These are phyloP conservation scores for Parazoanthus swiftii DNA, from an alignment of 92 coral and sea anemone genomes.

Conservation along the genomic window DNA sequence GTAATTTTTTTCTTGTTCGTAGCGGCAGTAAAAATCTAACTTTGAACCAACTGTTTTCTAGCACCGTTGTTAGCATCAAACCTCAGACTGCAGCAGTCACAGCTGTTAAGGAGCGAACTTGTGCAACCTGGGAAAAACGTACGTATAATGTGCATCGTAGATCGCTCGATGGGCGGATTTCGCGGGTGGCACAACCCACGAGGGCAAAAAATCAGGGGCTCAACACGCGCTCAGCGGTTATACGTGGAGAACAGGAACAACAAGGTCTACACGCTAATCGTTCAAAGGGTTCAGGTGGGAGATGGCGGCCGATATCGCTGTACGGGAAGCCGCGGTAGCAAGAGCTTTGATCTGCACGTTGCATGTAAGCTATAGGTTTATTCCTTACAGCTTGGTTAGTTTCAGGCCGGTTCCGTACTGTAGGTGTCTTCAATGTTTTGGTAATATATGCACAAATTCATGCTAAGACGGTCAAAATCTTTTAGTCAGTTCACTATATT, in stretches of 20 bases:
- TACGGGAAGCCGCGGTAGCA: constrained; percentile 9
- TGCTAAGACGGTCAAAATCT: no score
- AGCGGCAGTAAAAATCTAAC: background rate
- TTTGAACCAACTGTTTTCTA: background rate
- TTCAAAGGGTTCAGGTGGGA: constrained; percentile 20
- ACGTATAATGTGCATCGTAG: constrained; percentile 33
- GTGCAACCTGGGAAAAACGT: constrained; percentile 5
- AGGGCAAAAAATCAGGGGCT: background rate
- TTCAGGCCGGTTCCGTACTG: no score
- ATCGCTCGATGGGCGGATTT: background rate
- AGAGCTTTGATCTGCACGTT: constrained; percentile 9
- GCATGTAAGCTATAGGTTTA: constrained; percentile 10
- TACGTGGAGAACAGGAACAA: constrained; percentile 20
- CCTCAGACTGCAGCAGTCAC: background rate
- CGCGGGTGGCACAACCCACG: constrained; percentile 19
- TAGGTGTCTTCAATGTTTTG: no score
- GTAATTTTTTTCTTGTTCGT: background rate
- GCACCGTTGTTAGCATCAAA: constrained; percentile 25
- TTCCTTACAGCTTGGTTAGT: no score
- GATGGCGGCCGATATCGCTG: constrained; percentile 23
- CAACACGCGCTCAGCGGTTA: background rate
- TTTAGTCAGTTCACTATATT: no score
- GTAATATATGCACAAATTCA: no score
- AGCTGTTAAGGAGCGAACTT: background rate
- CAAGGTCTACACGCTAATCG: constrained; percentile 4